phyloP scores from a whole-genome alignment of 2,888 invertebrate species.

The Pharmacophagus antenor region DNA sequence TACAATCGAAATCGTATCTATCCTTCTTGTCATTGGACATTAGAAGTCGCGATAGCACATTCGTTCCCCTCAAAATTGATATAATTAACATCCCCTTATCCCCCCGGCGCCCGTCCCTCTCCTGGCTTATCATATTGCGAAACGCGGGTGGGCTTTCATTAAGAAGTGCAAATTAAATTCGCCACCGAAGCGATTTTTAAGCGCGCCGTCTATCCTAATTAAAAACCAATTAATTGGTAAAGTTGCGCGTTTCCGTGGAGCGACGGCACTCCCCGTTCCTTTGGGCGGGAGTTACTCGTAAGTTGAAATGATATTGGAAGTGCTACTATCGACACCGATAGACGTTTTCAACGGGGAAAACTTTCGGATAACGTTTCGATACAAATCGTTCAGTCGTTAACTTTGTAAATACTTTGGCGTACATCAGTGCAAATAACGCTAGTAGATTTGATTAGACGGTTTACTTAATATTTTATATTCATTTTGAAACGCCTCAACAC shows the following conservation, averaged over 20 bases:
- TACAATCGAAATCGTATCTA: too few species aligned
- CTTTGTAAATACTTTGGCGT: not conserved
- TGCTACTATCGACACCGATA: constrained; percentile 6
- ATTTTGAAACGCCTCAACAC: too few species aligned
- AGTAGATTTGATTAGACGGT: not conserved
- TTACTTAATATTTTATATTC: not conserved
- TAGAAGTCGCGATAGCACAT: constrained; percentile 3
- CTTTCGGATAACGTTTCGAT: not conserved
- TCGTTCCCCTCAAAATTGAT: constrained; percentile 38
- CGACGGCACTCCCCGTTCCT: constrained; percentile 25
- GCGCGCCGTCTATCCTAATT: constrained; percentile 51
- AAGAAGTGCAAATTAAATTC: constrained; percentile 68
- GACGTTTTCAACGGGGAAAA: constrained; percentile 5
- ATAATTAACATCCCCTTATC: constrained; percentile 57
- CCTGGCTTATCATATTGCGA: constrained; percentile 45
- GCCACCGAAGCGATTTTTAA: constrained; percentile 57
- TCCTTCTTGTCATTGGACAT: too few species aligned
- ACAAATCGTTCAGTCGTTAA: not conserved
- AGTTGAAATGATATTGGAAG: constrained; percentile 15
- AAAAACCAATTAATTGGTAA: constrained; percentile 51
- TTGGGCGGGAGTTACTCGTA: not conserved
- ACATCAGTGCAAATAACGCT: not conserved
- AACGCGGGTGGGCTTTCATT: constrained; percentile 54
- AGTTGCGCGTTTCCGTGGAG: constrained; percentile 25
- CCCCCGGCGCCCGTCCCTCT: constrained; percentile 35